phyloP scores from a whole-genome alignment of 2,888 invertebrate genomes.

The Flexamia atlantica region DNA sequence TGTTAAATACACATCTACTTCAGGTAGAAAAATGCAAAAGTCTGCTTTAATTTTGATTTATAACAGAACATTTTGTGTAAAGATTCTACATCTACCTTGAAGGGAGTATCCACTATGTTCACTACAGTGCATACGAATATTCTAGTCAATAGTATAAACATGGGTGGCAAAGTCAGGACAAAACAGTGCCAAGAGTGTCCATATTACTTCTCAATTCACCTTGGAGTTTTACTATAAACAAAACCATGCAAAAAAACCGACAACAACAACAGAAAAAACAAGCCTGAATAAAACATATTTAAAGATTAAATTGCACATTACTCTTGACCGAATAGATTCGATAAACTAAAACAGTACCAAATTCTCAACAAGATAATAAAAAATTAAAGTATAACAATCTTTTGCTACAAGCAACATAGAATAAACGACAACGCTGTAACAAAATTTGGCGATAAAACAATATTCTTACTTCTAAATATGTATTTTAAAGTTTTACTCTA shows the following conservation, averaged over 20 bases:
- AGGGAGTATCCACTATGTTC: background rate
- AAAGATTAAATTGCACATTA: conserved; percentile 48
- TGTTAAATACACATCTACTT: background rate
- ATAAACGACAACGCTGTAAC: conserved; percentile 3
- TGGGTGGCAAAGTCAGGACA: conserved; percentile 26
- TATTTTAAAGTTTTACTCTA: conserved; percentile 47
- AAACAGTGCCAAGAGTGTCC: background rate
- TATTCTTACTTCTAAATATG: conserved; percentile 28
- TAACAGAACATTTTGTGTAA: background rate
- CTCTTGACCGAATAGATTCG: conserved; percentile 14
- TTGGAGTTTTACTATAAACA: background rate
- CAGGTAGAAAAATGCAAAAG: conserved; percentile 7
- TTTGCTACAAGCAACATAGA: conserved; percentile 16
- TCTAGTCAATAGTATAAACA: background rate
- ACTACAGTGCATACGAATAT: background rate
- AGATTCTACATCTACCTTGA: background rate
- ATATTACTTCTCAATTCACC: background rate
- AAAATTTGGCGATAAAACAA: conserved; percentile 41
- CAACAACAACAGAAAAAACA: conserved; percentile 13
- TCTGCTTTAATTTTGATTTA: background rate
- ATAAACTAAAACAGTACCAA: conserved; percentile 30
- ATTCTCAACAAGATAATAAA: conserved; percentile 40
- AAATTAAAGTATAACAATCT: conserved; percentile 30
- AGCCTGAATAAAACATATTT: conserved; percentile 14
- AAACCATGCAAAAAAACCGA: background rate